Conservation (phyloP, 1,140 invertebrate genomes). For the Asbolus verrucosus region DNA sequence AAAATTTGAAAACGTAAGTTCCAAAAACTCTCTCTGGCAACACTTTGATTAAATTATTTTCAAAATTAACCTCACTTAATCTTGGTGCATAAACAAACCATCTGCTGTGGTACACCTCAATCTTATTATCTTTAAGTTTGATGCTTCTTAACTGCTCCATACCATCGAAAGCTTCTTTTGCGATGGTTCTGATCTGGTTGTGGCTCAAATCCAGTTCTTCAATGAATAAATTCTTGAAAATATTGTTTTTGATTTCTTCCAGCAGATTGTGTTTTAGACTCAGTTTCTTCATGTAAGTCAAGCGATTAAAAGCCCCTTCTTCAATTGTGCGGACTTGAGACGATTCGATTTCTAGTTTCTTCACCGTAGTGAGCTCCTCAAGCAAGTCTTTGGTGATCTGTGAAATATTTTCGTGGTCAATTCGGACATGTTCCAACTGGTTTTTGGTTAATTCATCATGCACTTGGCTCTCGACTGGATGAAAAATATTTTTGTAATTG, state of each 20-base stretch:
- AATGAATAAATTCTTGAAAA: conserved; percentile 40
- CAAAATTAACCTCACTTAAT: not conserved
- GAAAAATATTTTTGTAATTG: not conserved
- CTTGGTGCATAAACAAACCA: not conserved
- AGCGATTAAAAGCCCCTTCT: conserved; percentile 36
- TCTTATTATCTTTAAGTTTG: conserved; percentile 46
- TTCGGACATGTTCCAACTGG: not conserved
- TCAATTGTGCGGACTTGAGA: conserved; percentile 46
- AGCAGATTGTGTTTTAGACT: conserved; percentile 51
- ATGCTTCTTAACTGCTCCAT: conserved; percentile 30
- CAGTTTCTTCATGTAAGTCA: conserved; percentile 42
- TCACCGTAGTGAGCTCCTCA: not conserved
- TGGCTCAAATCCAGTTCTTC: conserved; percentile 50
- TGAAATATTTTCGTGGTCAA: not conserved
- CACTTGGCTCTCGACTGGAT: too few relatives aligned
- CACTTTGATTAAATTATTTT: conserved; percentile 5
- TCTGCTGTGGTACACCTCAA: not conserved
- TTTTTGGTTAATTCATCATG: conserved; percentile 1
- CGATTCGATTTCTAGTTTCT: conserved; percentile 3
- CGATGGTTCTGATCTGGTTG: conserved; percentile 49
- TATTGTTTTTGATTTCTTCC: conserved; percentile 24
- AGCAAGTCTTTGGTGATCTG: not conserved
- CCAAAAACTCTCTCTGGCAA: not conserved
- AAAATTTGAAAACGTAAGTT: not conserved
- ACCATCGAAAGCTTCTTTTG: conserved; percentile 40